These are phyloP conservation scores for Lissocephala sabroskyi DNA, from an alignment of 2,888 invertebrate genomes.

Conservation along the genomic window DNA sequence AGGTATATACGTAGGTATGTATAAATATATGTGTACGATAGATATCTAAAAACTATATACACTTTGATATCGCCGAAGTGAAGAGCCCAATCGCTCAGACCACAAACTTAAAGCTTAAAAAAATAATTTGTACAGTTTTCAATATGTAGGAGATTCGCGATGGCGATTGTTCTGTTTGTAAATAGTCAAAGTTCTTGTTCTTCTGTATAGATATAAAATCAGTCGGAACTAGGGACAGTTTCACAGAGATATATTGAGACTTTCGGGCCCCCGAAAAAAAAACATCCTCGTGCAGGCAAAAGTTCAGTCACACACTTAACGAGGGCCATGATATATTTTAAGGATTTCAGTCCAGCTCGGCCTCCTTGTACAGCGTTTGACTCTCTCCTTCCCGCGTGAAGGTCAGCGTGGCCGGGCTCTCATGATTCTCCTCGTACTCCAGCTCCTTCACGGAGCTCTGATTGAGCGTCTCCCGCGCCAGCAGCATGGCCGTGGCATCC, in stretches of 20 bases:
- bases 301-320: neutral
- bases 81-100: neutral
- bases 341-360: conserved; percentile 42
- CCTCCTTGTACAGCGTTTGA: conserved; percentile 40
- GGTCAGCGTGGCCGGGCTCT: conserved; percentile 21
- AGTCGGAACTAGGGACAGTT: conserved; percentile 21
- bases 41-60: conserved; percentile 29
- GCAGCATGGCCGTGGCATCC: conserved; percentile 20
- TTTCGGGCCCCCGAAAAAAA: too few species aligned
- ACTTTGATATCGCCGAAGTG: conserved; percentile 24
- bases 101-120: conserved; percentile 6
- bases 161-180: too few species aligned
- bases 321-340: too few species aligned
- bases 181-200: too few species aligned
- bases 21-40: conserved; percentile 24
- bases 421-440: conserved; percentile 25
- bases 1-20: conserved; percentile 19
- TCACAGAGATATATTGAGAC: too few species aligned
- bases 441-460: conserved; percentile 40
- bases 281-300: too few species aligned
- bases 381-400: conserved; percentile 21
- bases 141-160: conserved; percentile 24
- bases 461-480: conserved; percentile 27
- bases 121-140: conserved; percentile 37
- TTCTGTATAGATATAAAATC: conserved; percentile 19